Conservation (phyloP, 1,140 invertebrate genomes). For the Danaus plexippus region DNA sequence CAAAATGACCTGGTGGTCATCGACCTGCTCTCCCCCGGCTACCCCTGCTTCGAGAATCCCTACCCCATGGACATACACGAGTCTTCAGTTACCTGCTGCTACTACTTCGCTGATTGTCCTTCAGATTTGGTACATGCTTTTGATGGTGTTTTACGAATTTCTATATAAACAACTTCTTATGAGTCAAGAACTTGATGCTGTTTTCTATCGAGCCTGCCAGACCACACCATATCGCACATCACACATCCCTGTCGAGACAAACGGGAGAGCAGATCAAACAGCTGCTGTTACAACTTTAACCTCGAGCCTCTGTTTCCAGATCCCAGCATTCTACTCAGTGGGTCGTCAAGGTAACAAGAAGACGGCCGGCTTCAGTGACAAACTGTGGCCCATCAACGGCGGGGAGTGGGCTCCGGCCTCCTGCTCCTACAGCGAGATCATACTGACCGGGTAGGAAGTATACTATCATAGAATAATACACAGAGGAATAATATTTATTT, state of each 20-base stretch:
- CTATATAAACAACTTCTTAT: too few species aligned
- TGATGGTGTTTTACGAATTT: too few species aligned
- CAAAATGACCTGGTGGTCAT: slow-evolving; percentile 99
- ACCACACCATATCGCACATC: too few species aligned
- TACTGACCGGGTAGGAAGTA: slow-evolving; percentile 87
- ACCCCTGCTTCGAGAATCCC: slow-evolving; percentile 99
- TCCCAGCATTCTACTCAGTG: slow-evolving; percentile 91
- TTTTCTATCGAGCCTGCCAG: too few species aligned
- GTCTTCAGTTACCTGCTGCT: slow-evolving; percentile 95
- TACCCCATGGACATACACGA: slow-evolving; percentile 99
- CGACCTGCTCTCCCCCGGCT: slow-evolving; percentile 93
- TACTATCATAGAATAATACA: neutral
- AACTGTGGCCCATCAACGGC: slow-evolving; percentile 95
- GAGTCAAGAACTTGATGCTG: too few species aligned
- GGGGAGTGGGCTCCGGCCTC: slow-evolving; percentile 95
- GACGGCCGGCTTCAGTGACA: slow-evolving; percentile 92
- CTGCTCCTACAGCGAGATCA: slow-evolving; percentile 96
- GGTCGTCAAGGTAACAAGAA: slow-evolving; percentile 78
- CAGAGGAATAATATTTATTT: too few species aligned
- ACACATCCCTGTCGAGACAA: too few species aligned
- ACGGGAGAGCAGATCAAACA: too few species aligned
- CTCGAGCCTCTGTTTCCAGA: slow-evolving; percentile 34
- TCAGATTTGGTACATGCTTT: slow-evolving; percentile 86
- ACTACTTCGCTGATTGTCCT: slow-evolving; percentile 97
- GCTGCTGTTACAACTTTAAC: too few species aligned